These are phyloP conservation scores for Apamea sordens DNA, from an alignment of 2,888 invertebrate species.

Conservation along the genomic window DNA sequence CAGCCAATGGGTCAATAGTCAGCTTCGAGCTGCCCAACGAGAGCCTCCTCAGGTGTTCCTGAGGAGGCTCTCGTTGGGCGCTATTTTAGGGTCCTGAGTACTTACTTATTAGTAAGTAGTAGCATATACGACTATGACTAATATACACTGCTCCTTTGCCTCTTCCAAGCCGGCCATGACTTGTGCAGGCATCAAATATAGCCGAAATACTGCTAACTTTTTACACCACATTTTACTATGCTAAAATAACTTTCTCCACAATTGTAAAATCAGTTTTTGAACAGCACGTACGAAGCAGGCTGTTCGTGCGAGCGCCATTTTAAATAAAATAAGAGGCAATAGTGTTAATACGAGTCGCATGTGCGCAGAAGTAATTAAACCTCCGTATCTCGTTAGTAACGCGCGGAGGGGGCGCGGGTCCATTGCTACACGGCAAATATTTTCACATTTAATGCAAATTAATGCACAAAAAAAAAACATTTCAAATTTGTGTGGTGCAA, in stretches of 20 bases:
- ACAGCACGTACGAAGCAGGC: not conserved
- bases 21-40: not conserved
- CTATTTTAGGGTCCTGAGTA: not conserved
- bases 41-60: not conserved
- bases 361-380: slow-evolving; percentile 65
- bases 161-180: too few relatives aligned
- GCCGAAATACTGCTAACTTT: not conserved
- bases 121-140: too few relatives aligned
- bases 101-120: too few relatives aligned
- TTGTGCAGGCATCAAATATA: not conserved
- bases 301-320: slow-evolving; percentile 30
- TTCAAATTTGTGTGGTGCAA: not conserved
- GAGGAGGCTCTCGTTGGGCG: not conserved
- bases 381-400: slow-evolving; percentile 58
- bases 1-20: not conserved
- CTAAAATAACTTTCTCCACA: not conserved
- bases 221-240: not conserved
- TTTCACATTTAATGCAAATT: not conserved
- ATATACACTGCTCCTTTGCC: not conserved
- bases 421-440: slow-evolving; percentile 24
- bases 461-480: not conserved
- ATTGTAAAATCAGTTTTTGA: slow-evolving; percentile 1
- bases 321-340: slow-evolving; percentile 62
- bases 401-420: not conserved
- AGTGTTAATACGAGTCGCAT: slow-evolving; percentile 65